phyloP scores from a whole-genome alignment of 2,113 vertebrate genomes.

The Clinocottus analis region DNA sequence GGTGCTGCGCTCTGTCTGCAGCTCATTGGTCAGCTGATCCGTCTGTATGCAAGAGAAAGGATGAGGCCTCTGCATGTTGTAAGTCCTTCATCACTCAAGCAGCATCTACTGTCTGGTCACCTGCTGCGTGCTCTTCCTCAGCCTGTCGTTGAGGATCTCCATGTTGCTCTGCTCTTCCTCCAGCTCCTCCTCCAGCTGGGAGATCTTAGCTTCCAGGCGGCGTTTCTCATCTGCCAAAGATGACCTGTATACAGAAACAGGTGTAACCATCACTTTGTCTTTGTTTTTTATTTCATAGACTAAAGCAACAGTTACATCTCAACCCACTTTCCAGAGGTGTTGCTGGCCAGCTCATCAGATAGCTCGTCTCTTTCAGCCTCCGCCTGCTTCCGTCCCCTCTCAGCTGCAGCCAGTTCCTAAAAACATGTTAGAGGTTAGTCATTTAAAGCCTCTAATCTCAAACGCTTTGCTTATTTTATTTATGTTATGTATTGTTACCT shows the following conservation, averaged over 20 bases:
- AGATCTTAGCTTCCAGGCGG: conserved; percentile 91
- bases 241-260: conserved; percentile 78
- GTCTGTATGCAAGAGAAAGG: conserved; percentile 74
- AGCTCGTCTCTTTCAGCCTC: conserved; percentile 94
- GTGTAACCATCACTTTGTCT: background rate
- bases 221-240: conserved; percentile 92
- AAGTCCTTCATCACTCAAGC: background rate
- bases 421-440: background rate
- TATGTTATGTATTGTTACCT: conserved; percentile 80
- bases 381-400: conserved; percentile 91
- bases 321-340: conserved; percentile 89
- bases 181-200: conserved; percentile 93
- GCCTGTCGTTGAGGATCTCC: conserved; percentile 90
- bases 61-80: background rate
- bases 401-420: conserved; percentile 92
- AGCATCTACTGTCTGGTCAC: conserved; percentile 65
- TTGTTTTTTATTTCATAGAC: conserved; percentile 64
- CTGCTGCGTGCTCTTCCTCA: conserved; percentile 94
- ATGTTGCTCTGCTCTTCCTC: conserved; percentile 94
- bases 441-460: background rate
- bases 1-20: conserved; percentile 87
- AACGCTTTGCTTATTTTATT: conserved; percentile 2
- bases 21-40: conserved; percentile 92
- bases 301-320: background rate
- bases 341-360: conserved; percentile 90